Evolutionary conservation across 2,797 vertebrate genomes (phyloP).

Genomic region (Paramormyrops hopkinsi): DNA sequence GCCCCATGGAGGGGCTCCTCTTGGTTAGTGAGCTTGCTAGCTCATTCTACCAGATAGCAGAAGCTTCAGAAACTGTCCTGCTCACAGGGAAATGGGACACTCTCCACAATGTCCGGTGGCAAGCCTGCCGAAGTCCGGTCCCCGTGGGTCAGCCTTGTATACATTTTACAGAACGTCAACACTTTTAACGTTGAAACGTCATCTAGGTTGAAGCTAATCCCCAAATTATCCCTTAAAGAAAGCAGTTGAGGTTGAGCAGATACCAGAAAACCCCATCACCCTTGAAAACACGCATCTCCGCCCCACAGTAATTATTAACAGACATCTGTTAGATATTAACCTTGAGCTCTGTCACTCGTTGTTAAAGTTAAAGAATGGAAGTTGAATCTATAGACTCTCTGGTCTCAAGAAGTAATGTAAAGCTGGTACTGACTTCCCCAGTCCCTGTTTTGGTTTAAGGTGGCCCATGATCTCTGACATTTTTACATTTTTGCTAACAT

Average conservation of each 20-base stretch:
- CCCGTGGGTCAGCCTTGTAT: background rate
- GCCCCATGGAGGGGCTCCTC: background rate
- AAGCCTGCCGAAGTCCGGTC: background rate
- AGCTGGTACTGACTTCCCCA: background rate
- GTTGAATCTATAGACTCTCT: background rate
- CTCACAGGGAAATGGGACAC: background rate
- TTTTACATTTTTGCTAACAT: background rate
- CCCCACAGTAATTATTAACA: conserved; percentile 2
- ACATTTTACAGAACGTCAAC: background rate
- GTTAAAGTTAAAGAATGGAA: background rate
- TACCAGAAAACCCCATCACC: background rate
- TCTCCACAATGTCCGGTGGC: background rate
- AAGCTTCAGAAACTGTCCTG: background rate
- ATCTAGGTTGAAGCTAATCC: background rate
- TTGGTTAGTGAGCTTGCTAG: background rate
- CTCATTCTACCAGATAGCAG: background rate
- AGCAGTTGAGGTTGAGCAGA: background rate
- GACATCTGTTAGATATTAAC: conserved; percentile 7
- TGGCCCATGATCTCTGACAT: background rate
- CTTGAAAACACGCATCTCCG: background rate
- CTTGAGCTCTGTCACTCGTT: background rate
- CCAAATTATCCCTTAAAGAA: background rate
- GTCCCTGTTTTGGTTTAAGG: background rate
- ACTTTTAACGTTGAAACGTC: background rate
- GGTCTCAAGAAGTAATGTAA: background rate